phyloP scores from a whole-genome alignment of 2,113 vertebrate genomes.

The Carollia perspicillata region DNA sequence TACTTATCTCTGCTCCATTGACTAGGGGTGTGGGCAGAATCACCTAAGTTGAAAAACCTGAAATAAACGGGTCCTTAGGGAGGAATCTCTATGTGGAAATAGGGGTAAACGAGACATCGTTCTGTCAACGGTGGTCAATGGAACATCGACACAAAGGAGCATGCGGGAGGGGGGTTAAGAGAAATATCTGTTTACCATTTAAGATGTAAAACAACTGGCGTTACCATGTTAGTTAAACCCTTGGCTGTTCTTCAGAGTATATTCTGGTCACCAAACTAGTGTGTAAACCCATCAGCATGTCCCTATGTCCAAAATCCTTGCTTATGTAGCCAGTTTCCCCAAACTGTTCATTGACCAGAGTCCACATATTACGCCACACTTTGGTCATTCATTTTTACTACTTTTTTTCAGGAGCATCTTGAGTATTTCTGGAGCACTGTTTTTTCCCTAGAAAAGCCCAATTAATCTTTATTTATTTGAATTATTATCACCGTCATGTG shows the following conservation, averaged over 20 bases:
- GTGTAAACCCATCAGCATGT: background rate
- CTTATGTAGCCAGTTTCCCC: background rate
- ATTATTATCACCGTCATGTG: background rate
- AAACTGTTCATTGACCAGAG: background rate
- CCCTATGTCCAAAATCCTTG: background rate
- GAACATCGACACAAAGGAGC: background rate
- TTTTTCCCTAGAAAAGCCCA: background rate
- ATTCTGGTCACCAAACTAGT: background rate
- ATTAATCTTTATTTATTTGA: background rate
- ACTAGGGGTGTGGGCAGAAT: slow-evolving; percentile 41
- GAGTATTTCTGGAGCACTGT: background rate
- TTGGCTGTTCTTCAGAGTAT: background rate
- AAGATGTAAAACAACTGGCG: background rate
- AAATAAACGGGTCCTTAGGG: background rate
- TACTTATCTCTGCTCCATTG: slow-evolving; percentile 54
- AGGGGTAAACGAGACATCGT: background rate
- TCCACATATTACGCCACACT: background rate
- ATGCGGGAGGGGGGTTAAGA: background rate
- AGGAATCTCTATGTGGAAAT: background rate
- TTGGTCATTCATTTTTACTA: background rate
- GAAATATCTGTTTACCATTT: slow-evolving; percentile 11
- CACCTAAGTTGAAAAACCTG: background rate
- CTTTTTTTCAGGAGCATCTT: background rate
- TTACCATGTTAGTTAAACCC: background rate
- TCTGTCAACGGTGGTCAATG: background rate